Conservation (phyloP, 2,888 invertebrate genomes). For the Tryphoninae sp. region DNA sequence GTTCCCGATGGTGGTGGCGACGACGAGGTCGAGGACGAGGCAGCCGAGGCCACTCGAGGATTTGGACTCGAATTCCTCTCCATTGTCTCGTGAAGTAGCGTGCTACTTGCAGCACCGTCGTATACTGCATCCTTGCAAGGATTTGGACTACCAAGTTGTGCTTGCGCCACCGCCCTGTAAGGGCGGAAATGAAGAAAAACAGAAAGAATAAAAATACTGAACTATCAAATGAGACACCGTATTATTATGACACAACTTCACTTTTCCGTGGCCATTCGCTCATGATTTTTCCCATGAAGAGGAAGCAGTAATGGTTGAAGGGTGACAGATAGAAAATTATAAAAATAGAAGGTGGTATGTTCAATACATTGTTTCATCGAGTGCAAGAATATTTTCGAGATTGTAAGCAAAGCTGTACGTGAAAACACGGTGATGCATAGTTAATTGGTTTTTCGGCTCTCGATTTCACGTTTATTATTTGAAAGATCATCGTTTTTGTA, state of each 20-base stretch:
- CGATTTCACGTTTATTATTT: no score
- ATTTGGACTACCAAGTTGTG: constrained; percentile 72
- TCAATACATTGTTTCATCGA: constrained; percentile 8
- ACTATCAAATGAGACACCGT: background rate
- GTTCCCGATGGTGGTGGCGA: constrained; percentile 74
- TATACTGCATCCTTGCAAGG: constrained; percentile 77
- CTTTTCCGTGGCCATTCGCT: background rate
- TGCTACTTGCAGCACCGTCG: constrained; percentile 75
- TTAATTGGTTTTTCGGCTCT: no score
- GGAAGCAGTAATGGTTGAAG: background rate
- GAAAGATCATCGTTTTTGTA: no score
- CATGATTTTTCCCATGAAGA: background rate
- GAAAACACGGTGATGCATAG: no score
- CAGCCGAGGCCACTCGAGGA: constrained; percentile 76
- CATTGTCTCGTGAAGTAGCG: constrained; percentile 73
- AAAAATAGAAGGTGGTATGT: no score
- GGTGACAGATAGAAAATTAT: background rate
- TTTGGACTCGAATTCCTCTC: constrained; percentile 78
- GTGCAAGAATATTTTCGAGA: constrained; percentile 4
- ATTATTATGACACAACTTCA: background rate
- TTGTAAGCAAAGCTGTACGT: no score
- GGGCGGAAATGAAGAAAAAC: constrained; percentile 58
- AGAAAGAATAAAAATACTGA: background rate
- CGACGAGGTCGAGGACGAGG: constrained; percentile 78
- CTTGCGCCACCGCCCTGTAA: constrained; percentile 79